phyloP scores from a whole-genome alignment of 2,113 vertebrate genomes.

The Panthera uncia region DNA sequence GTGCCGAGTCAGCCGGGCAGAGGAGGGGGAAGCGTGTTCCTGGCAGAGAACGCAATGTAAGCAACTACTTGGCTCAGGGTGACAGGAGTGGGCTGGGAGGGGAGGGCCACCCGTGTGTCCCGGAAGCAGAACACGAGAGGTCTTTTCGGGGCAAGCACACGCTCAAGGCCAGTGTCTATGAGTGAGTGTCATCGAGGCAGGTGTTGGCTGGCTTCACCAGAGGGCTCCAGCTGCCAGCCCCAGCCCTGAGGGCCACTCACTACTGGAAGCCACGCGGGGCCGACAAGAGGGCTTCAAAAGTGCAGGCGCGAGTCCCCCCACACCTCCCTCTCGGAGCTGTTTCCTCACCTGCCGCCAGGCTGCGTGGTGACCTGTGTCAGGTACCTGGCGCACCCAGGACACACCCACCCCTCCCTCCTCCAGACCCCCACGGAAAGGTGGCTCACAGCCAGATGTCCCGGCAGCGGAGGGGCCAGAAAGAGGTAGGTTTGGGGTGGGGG shows the following conservation, averaged over 20 bases:
- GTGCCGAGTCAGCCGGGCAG: not conserved
- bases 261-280: rapidly evolving
- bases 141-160: not conserved
- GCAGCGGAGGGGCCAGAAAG: not conserved
- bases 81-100: not conserved
- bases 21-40: rapidly evolving
- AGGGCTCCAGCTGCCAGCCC: not conserved
- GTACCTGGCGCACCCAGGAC: not conserved
- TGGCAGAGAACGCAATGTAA: not conserved
- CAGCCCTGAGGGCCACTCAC: rapidly evolving
- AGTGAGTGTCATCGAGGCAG: not conserved
- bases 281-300: not conserved
- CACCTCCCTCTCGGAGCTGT: not conserved
- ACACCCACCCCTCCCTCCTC: too few species aligned
- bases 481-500: not conserved
- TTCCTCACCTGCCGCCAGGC: not conserved
- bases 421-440: rapidly evolving
- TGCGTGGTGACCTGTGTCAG: not conserved
- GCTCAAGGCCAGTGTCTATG: not conserved
- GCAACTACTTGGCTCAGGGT: too few species aligned
- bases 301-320: rapidly evolving
- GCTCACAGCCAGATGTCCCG: not conserved
- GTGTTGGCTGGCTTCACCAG: too few species aligned
- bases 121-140: not conserved
- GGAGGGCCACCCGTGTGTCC: rapidly evolving